phyloP scores from a whole-genome alignment of 1,140 invertebrate genomes.

The Idris sp. region DNA sequence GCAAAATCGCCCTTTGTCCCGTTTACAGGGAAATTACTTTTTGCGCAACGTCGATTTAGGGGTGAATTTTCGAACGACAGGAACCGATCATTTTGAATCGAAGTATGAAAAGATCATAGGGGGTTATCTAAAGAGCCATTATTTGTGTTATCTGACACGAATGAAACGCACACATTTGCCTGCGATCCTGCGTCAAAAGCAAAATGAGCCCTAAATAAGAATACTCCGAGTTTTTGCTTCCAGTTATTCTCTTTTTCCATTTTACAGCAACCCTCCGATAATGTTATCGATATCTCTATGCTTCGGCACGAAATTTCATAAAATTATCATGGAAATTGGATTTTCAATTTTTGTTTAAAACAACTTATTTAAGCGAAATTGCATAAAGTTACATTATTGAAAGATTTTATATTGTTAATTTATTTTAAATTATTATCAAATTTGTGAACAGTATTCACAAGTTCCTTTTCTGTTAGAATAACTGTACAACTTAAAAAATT shows the following conservation, averaged over 20 bases:
- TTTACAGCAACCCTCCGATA: constrained; percentile 39
- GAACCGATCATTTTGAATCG: constrained; percentile 72
- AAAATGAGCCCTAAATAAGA: constrained; percentile 49
- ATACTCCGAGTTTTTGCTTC: constrained; percentile 32
- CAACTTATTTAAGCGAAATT: neutral
- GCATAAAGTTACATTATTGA: constrained; percentile 2
- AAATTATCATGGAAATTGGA: constrained; percentile 1
- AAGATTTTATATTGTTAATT: neutral
- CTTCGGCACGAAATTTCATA: constrained; percentile 28
- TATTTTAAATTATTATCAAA: no score
- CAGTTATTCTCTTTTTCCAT: constrained; percentile 56
- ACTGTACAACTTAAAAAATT: neutral
- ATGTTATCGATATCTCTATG: constrained; percentile 35
- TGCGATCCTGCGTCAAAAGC: constrained; percentile 46
- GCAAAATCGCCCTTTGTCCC: constrained; percentile 78
- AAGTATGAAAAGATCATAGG: constrained; percentile 64
- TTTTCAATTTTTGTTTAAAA: neutral
- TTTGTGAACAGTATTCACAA: no score
- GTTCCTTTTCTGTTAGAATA: no score
- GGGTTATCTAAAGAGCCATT: constrained; percentile 62
- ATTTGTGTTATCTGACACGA: constrained; percentile 60
- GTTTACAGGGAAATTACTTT: constrained; percentile 78
- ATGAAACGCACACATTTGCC: constrained; percentile 48
- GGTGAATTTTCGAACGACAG: constrained; percentile 75
- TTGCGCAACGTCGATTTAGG: constrained; percentile 75